Base-by-base conservation (phyloP, 1,140 invertebrate species). In the Nylanderia fulva region DNA sequence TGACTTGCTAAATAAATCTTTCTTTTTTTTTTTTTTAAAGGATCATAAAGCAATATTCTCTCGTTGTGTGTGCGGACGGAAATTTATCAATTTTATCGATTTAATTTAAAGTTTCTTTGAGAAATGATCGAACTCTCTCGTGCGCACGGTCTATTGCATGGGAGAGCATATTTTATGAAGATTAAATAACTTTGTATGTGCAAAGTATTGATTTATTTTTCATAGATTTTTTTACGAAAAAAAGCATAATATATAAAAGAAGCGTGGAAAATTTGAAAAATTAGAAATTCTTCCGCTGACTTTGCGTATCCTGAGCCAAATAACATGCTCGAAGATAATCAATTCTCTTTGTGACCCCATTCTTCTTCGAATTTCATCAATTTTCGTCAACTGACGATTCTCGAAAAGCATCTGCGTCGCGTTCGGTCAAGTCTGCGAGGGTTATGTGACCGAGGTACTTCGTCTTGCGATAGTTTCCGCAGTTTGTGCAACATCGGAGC, bases 381-480 rank as follows among this genome's bases (percentile, higher is more conserved):
- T 80, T 80, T 80, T 80, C 77, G 77, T 80, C 77, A 71, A 58
- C 29, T 36, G 75, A 79, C 77, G 77, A 80, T 71, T 80, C 48
- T 36, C 64, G 77, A 56, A 56, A 80, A 80, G 64, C 76, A 42
- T 82, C 66, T 56, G 24, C 36, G 76, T 68, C 29, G 61, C 21
- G 52, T 82, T 82, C 27, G 77, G 66, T 72, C 77, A 68, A 71
- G 77, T 82, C 52, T 21, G 15, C 52, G 61, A 64, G 36, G 64
- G 52, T 82, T 82, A 64, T 58, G 66, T 58, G 66, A 82, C 52
- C 52, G 39, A 33, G 24, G 52, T n/a, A 72, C 66, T 68, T 71
- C 72, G 86, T 87, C 82, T 88, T 85, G 84, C 58, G 48, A 69
- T 88, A 87, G 86, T 88, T 88, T 84, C 56, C 72, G 45, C 48